Conservation (phyloP, 2,888 invertebrate species). For the Dryomyza anilis region DNA sequence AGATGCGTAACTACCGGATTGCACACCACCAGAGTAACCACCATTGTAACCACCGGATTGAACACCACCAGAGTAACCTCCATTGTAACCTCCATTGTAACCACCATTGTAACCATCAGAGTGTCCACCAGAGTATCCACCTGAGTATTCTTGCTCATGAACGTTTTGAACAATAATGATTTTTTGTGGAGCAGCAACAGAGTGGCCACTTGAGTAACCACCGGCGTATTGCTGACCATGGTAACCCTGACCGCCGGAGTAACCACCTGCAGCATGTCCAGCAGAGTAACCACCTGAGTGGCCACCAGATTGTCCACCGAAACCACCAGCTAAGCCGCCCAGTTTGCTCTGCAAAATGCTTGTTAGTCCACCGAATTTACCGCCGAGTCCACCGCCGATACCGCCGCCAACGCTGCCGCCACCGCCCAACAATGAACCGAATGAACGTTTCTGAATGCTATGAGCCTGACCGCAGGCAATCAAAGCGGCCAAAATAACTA, state of each 20-base stretch:
- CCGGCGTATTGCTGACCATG: slow-evolving; percentile 14
- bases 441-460: slow-evolving; percentile 39
- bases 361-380: slow-evolving; percentile 13
- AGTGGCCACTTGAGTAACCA: neutral
- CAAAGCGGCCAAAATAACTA: slow-evolving; percentile 46
- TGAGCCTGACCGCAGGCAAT: slow-evolving; percentile 43
- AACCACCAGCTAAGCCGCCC: slow-evolving; percentile 4
- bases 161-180: slow-evolving; percentile 1
- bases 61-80: neutral
- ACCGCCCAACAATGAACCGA: slow-evolving; percentile 41
- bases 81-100: neutral
- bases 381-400: slow-evolving; percentile 10
- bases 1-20: neutral
- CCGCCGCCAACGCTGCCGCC: slow-evolving; percentile 29
- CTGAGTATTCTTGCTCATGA: slow-evolving; percentile 11
- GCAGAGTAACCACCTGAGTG: neutral
- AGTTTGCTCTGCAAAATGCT: slow-evolving; percentile 3
- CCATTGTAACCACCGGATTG: neutral
- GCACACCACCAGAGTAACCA: slow-evolving; percentile 5
- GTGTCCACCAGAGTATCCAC: slow-evolving; percentile 14
- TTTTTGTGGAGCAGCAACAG: neutral
- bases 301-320: slow-evolving; percentile 1
- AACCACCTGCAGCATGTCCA: slow-evolving; percentile 5
- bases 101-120: neutral
- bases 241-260: slow-evolving; percentile 22